Base-by-base conservation (phyloP, 2,797 vertebrate species). In the Urocyon cinereoargenteus region DNA sequence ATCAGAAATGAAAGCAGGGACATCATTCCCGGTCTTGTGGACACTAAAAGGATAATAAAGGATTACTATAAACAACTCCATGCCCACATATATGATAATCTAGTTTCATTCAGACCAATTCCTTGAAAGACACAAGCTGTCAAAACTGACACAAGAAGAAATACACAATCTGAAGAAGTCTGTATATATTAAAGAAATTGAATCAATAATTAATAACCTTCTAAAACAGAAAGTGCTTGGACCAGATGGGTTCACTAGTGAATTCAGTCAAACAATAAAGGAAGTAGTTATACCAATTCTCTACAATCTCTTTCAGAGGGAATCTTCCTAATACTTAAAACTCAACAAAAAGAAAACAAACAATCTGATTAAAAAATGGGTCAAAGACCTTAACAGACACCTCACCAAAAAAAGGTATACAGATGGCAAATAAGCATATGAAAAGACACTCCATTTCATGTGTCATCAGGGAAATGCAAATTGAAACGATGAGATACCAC, bases 41-140 rank as follows among this genome's bases (percentile, higher is more conserved):
- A 68, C 18, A 22, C 64, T 66, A 75, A 49, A 84, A 73, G 28
- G 49, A 34, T 75, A 94, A 31, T 31, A 90, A 26, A 94, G 73
- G 53, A 70, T 90, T n/a, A 84, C 16, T 66, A 31, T 31, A 36
- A 57, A 66, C 5, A 94, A 70, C 13, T 51, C 24, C 70, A 31
- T 81, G 22, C 24, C 18, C 51, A 81, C 40, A 36, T 51, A 70
- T 57, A 75, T 90, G 79, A 55, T 75, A 89, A 66, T 22, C 22
- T 66, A 77, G 49, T 57, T 66, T 36, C 66, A 90, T 34, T 28
- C 12, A 94, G 68, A 84, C 18, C 68, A 64, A 55, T 82, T 73
- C 21, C 57, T 75, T 89, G 68, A 89, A 94, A 94, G 40, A 73
- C 34, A 82, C 22, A 86, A 78, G 15, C 61, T 93, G 28, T 31